Conservation (phyloP, 1,140 invertebrate genomes). For the Scaptomyza hsui region DNA sequence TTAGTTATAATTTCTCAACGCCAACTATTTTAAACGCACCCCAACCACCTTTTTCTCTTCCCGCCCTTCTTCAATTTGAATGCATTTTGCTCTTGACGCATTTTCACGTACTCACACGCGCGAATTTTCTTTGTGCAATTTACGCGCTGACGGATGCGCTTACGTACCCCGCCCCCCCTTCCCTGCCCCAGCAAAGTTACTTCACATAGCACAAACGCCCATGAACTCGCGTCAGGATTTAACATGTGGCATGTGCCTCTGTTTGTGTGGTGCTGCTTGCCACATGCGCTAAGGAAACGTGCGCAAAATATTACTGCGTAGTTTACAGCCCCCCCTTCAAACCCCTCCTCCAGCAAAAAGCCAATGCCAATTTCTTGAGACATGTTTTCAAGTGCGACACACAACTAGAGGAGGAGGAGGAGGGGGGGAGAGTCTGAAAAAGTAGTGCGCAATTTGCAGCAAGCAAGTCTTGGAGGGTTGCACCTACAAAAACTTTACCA, state of each 20-base stretch:
- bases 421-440: conserved; percentile 34
- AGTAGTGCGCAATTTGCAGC: conserved; percentile 67
- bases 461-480: background rate
- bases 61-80: conserved; percentile 20
- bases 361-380: conserved; percentile 59
- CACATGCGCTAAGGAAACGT: conserved; percentile 48
- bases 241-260: conserved; percentile 5
- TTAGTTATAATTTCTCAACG: no score
- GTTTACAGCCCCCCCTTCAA: conserved; percentile 46
- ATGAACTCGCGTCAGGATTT: conserved; percentile 67
- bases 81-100: conserved; percentile 38
- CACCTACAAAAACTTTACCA: background rate
- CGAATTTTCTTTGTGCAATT: conserved; percentile 44
- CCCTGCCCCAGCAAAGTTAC: background rate
- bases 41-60: background rate
- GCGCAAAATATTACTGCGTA: conserved; percentile 67
- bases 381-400: conserved; percentile 65
- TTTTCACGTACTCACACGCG: conserved; percentile 37
- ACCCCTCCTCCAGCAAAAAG: background rate
- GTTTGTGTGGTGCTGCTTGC: conserved; percentile 8
- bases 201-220: conserved; percentile 44
- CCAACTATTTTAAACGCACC: conserved; percentile 4
- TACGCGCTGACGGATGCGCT: conserved; percentile 26
- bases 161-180: no score
- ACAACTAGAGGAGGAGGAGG: conserved; percentile 8